Evolutionary conservation across 2,797 vertebrate genomes (phyloP).

Genomic region (Cephalopachus bancanus): DNA sequence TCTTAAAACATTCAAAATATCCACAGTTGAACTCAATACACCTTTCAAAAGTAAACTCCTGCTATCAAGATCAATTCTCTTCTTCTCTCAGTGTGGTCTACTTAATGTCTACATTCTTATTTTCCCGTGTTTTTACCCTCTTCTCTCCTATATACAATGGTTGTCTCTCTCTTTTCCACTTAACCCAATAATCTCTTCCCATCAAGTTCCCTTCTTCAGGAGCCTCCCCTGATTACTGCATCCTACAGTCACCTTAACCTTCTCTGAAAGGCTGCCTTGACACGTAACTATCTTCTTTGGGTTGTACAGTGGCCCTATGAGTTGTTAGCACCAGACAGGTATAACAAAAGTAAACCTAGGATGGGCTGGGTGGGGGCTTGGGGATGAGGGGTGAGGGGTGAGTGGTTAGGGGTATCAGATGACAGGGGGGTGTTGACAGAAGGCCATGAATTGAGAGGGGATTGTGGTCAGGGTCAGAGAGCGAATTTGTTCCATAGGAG

Average conservation of each 20-base stretch:
- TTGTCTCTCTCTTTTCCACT: not conserved
- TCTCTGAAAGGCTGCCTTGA: not conserved
- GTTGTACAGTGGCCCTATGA: not conserved
- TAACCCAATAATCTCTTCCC: not conserved
- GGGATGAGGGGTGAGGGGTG: not conserved
- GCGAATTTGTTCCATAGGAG: slow-evolving; percentile 20
- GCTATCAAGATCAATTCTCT: not conserved
- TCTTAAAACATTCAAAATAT: not conserved
- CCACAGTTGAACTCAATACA: not conserved
- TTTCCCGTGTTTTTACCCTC: not conserved
- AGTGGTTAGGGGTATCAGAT: not conserved
- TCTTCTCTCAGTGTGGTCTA: not conserved
- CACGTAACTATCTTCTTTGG: not conserved
- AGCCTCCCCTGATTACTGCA: not conserved
- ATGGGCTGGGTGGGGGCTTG: not conserved
- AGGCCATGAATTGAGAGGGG: not conserved
- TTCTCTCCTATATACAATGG: not conserved
- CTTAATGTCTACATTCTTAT: not conserved
- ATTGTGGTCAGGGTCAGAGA: not conserved
- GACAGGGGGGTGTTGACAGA: not conserved
- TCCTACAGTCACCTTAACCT: not conserved
- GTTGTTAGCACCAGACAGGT: not conserved
- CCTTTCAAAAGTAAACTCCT: slow-evolving; percentile 17
- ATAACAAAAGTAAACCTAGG: not conserved
- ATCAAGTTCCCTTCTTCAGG: not conserved